Conservation (phyloP, 2,888 invertebrate species). For the Eilema depressum region DNA sequence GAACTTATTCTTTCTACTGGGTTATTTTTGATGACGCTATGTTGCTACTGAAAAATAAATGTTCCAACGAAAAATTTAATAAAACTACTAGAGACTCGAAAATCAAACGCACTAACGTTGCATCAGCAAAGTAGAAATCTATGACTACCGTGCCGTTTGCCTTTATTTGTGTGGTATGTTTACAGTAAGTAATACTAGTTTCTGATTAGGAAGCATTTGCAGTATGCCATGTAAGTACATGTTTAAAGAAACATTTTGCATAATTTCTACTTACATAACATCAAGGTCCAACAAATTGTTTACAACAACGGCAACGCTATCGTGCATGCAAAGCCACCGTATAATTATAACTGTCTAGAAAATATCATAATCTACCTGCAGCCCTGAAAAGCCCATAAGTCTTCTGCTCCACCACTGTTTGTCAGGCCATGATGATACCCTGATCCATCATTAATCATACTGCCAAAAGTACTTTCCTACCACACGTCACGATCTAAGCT, state of each 20-base stretch:
- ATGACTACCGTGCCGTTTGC: too few relatives aligned
- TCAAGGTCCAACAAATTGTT: slow-evolving; percentile 39
- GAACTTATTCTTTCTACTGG: too few relatives aligned
- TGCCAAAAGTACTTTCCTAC: slow-evolving; percentile 65
- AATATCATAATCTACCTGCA: slow-evolving; percentile 45
- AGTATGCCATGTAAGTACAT: neutral
- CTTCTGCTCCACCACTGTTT: slow-evolving; percentile 60
- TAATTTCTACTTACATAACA: slow-evolving; percentile 28
- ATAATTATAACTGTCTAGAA: slow-evolving; percentile 32
- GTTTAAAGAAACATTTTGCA: neutral
- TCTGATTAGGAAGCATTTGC: neutral
- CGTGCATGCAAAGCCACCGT: slow-evolving; percentile 44
- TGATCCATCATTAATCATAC: slow-evolving; percentile 70
- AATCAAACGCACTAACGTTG: neutral
- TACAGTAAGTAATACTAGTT: neutral
- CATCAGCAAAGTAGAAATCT: too few relatives aligned
- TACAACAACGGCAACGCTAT: slow-evolving; percentile 41
- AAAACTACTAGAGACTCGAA: too few relatives aligned
- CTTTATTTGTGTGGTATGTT: neutral
- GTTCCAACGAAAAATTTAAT: too few relatives aligned
- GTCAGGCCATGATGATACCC: slow-evolving; percentile 66
- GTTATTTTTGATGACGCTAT: too few relatives aligned
- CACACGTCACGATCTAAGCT: slow-evolving; percentile 52
- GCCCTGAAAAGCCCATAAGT: slow-evolving; percentile 52
- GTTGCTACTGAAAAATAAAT: too few relatives aligned